Evolutionary conservation across 2,888 invertebrate genomes (phyloP).

Genomic region (Bugulina stolonifera): DNA sequence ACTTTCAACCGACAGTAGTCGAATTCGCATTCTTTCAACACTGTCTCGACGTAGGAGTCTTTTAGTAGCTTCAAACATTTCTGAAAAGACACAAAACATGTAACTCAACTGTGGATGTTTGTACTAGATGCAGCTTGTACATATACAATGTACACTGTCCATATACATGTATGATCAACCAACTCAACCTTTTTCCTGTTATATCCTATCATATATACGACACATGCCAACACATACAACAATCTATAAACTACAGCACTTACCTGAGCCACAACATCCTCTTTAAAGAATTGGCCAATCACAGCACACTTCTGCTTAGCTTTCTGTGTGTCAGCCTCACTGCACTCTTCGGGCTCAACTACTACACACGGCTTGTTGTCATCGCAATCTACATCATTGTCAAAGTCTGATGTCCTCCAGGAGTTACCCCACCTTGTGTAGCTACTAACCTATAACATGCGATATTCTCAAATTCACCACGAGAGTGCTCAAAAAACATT

Average conservation of each 20-base stretch:
- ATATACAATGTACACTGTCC: too few relatives aligned
- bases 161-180: too few relatives aligned
- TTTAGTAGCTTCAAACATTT: not conserved
- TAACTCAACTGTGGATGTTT: too few relatives aligned
- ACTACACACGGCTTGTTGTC: not conserved
- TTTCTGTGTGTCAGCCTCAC: not conserved
- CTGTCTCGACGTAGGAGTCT: not conserved
- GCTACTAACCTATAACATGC: too few relatives aligned
- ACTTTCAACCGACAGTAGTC: not conserved
- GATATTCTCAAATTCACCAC: too few relatives aligned
- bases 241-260: too few relatives aligned
- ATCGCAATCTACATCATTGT: not conserved
- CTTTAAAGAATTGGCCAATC: not conserved
- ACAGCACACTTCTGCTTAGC: not conserved
- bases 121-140: too few relatives aligned
- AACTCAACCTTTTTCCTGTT: too few relatives aligned
- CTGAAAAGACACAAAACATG: not conserved
- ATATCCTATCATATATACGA: too few relatives aligned
- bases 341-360: not conserved
- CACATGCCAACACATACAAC: too few relatives aligned
- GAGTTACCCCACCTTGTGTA: conserved; percentile 1
- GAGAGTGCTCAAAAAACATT: too few relatives aligned
- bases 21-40: conserved; percentile 11
- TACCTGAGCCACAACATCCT: not conserved
- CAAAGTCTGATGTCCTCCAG: not conserved